A percentile compares a stretch with the other conserved stretches of the same genome.
phyloP scores from a whole-genome alignment of 2,113 vertebrate genomes.

The Actinemys pallida region DNA sequence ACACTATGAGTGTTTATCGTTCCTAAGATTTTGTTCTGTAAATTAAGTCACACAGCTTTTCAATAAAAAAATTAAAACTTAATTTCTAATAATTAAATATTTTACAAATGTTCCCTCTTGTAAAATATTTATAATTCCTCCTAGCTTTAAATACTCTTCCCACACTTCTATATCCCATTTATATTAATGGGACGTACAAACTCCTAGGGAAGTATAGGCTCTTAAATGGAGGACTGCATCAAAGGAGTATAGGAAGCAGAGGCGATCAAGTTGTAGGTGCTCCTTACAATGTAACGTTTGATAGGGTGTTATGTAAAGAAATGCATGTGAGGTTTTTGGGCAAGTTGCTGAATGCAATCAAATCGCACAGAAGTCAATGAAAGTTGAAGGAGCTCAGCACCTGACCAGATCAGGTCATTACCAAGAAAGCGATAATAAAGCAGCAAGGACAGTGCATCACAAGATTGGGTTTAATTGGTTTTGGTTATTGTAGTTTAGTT shows the following conservation, averaged over 20 bases:
- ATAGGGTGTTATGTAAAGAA: not conserved
- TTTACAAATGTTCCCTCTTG: accelerated
- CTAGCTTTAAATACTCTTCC: not conserved
- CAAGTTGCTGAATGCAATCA: accelerated
- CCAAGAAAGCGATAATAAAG: not conserved
- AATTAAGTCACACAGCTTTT: not conserved
- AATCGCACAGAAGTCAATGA: not conserved
- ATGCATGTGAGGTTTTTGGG: not conserved
- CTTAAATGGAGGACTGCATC: not conserved
- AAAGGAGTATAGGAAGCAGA: too few species aligned
- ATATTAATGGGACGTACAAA: accelerated
- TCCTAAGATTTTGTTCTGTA: not conserved
- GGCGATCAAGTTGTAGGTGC: accelerated
- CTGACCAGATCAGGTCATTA: not conserved
- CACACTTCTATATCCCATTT: not conserved
- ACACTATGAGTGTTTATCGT: not conserved
- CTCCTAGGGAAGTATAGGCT: accelerated
- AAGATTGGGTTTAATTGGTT: not conserved
- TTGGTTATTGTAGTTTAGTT: not conserved
- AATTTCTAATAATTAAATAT: not conserved
- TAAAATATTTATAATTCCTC: not conserved
- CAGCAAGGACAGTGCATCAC: not conserved
- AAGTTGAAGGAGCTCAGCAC: not conserved
- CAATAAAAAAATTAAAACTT: not conserved
- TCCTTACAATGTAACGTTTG: not conserved